Conservation (phyloP, 2,113 vertebrate genomes). For the Hemibagrus wyckioides region DNA sequence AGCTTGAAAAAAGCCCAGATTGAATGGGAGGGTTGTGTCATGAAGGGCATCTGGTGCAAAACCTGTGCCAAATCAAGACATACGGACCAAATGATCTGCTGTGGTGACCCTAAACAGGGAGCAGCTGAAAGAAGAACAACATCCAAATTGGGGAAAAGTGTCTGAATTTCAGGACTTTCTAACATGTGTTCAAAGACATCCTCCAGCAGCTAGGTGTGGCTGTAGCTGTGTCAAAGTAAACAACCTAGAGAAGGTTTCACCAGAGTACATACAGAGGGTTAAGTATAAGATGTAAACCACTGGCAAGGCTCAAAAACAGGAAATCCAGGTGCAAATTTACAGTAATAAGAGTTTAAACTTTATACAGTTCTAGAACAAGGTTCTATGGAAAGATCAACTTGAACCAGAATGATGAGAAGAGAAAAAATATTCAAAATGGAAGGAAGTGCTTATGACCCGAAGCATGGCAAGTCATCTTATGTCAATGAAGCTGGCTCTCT, state of each 20-base stretch:
- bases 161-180: background rate
- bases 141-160: background rate
- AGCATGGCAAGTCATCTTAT: background rate
- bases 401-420: background rate
- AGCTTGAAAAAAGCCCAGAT: too few species aligned
- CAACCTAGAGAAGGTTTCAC: background rate
- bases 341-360: too few species aligned
- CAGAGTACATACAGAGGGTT: background rate
- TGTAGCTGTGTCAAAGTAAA: background rate
- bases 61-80: too few species aligned
- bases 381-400: background rate
- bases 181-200: background rate
- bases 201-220: background rate
- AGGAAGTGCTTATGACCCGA: background rate
- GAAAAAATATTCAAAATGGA: background rate
- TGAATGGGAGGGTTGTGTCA: too few species aligned
- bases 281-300: background rate
- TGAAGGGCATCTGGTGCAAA: too few species aligned
- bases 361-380: too few species aligned
- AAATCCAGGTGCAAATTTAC: too few species aligned
- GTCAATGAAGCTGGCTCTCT: background rate
- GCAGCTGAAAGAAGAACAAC: too few species aligned
- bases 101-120: too few species aligned
- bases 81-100: too few species aligned
- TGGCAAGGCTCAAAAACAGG: too few species aligned